These are phyloP conservation scores for Chrosomus eos DNA, from an alignment of 2,797 vertebrate species.

Conservation along the genomic window DNA sequence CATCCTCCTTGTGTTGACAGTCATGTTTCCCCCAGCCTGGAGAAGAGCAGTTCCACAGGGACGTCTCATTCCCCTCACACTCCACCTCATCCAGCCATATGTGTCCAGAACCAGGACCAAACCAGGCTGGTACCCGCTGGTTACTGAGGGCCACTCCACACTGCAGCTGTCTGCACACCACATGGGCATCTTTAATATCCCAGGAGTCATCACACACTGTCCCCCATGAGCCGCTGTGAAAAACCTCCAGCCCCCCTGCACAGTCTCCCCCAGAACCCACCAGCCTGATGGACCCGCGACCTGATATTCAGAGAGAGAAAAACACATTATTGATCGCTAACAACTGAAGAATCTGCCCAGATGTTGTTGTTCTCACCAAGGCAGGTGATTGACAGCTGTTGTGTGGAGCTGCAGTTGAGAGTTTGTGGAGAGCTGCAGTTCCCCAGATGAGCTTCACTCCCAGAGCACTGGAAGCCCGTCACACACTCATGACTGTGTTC, in stretches of 20 bases:
- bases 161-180: conserved; percentile 56
- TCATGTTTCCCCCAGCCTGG: conserved; percentile 29
- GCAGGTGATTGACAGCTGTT: too few relatives aligned
- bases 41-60: conserved; percentile 49
- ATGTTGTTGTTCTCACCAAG: too few relatives aligned
- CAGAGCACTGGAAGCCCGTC: too few relatives aligned
- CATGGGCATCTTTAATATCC: conserved; percentile 50
- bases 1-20: conserved; percentile 54
- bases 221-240: conserved; percentile 47
- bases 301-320: neutral
- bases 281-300: conserved; percentile 25
- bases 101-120: conserved; percentile 44
- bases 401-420: too few relatives aligned
- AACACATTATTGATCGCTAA: neutral
- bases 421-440: too few relatives aligned
- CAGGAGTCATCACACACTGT: conserved; percentile 53
- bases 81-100: conserved; percentile 53
- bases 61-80: conserved; percentile 46
- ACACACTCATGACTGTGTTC: too few relatives aligned
- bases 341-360: neutral
- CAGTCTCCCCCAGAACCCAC: conserved; percentile 40
- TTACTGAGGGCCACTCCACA: conserved; percentile 52
- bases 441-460: too few relatives aligned
- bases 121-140: conserved; percentile 23
- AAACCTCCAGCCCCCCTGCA: conserved; percentile 49